Evolutionary conservation across 1,140 invertebrate species (phyloP).

Genomic region (Radopholus similis): DNA sequence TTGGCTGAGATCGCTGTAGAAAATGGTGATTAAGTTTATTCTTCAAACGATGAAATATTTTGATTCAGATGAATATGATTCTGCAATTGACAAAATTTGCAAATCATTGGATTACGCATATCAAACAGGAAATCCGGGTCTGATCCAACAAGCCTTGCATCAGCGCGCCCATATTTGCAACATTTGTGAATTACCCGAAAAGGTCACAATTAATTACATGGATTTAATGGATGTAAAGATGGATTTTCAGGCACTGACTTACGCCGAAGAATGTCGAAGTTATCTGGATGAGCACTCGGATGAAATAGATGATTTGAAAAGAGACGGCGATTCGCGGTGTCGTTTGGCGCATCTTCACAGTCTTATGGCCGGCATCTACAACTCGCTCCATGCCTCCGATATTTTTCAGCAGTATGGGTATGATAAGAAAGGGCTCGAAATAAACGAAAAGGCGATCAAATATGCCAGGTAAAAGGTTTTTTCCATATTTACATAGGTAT

Average conservation of each 20-base stretch:
- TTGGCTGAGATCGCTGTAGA: conserved; percentile 15
- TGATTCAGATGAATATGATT: conserved; percentile 1
- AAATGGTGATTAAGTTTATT: neutral
- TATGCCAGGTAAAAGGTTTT: conserved; percentile 3
- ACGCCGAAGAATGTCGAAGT: conserved; percentile 6
- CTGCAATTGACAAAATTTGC: conserved; percentile 10
- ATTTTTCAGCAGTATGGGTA: conserved; percentile 1
- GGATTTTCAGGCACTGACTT: neutral
- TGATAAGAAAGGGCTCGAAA: conserved; percentile 5
- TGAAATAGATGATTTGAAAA: conserved; percentile 13
- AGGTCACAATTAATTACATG: neutral
- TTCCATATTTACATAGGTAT: neutral
- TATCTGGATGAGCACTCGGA: neutral
- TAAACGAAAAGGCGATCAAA: conserved; percentile 9
- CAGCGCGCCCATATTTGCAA: conserved; percentile 15
- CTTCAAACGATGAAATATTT: neutral
- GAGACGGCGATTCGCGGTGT: conserved; percentile 3
- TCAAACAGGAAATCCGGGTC: conserved; percentile 11
- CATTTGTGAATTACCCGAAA: conserved; percentile 10
- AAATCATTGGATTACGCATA: conserved; percentile 11
- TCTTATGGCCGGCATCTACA: conserved; percentile 15
- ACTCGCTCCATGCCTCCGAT: neutral
- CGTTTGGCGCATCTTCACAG: conserved; percentile 12
- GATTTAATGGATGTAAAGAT: neutral
- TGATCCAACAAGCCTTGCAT: conserved; percentile 19